These are phyloP conservation scores for Bos taurus DNA, from an alignment of 2,113 vertebrate genomes.

Conservation along the genomic window ARS-UCD2.0 NC_037332.1:103185001-103185500, in stretches of 20 bases:
- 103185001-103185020: background rate
- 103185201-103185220: slow-evolving; percentile 95
- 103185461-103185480: background rate
- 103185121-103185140: background rate
- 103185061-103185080: background rate
- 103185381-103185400: background rate
- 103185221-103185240: slow-evolving; percentile 94
- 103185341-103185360: background rate
- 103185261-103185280: slow-evolving; percentile 94
- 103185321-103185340: background rate
- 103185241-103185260: slow-evolving; percentile 91
- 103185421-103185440: background rate
- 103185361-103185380: rapidly evolving
- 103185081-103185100: background rate
- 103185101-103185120: background rate
- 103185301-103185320: background rate
- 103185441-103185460: background rate
- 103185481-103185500: background rate
- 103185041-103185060: background rate
- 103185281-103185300: slow-evolving; percentile 81
- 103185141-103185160: background rate
- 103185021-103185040: background rate
- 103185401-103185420: background rate
- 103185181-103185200: slow-evolving; percentile 89
- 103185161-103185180: background rate